Evolutionary conservation across 2,888 invertebrate species (phyloP).

Genomic region (Chalcosyrphus nemorum): DNA sequence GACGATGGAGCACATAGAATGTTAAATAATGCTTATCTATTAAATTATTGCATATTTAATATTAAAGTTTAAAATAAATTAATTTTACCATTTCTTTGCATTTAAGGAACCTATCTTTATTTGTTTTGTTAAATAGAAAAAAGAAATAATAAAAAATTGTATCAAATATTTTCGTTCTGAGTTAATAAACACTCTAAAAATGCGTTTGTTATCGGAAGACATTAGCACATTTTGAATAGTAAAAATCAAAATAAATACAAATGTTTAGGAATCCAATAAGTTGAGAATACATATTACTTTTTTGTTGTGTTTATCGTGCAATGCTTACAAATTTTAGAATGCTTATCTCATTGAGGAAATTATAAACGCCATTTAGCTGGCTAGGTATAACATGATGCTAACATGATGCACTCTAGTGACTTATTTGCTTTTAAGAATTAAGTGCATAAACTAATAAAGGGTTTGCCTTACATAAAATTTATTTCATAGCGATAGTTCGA

Average conservation of each 20-base stretch:
- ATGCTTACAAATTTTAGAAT: constrained; percentile 44
- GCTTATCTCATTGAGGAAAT: constrained; percentile 24
- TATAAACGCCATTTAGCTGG: background rate
- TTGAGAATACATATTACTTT: no score
- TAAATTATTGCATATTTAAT: constrained; percentile 55
- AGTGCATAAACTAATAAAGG: constrained; percentile 1
- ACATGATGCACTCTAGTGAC: background rate
- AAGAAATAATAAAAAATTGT: constrained; percentile 12
- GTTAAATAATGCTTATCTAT: constrained; percentile 54
- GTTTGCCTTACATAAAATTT: constrained; percentile 38
- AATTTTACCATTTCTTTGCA: background rate
- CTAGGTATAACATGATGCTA: background rate
- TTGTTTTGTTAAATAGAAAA: background rate
- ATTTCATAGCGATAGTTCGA: constrained; percentile 53
- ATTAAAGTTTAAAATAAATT: constrained; percentile 12
- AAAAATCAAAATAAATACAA: background rate
- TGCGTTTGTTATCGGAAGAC: constrained; percentile 60
- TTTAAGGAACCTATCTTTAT: constrained; percentile 55
- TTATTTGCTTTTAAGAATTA: constrained; percentile 1
- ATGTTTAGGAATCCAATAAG: constrained; percentile 43
- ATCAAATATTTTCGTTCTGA: constrained; percentile 20
- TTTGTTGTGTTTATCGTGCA: constrained; percentile 11
- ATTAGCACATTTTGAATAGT: constrained; percentile 40
- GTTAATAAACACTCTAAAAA: constrained; percentile 52
- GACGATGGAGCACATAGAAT: constrained; percentile 71